These are phyloP conservation scores for Steinernema khuongi DNA, from an alignment of 1,140 invertebrate genomes.

Conservation along the genomic window DNA sequence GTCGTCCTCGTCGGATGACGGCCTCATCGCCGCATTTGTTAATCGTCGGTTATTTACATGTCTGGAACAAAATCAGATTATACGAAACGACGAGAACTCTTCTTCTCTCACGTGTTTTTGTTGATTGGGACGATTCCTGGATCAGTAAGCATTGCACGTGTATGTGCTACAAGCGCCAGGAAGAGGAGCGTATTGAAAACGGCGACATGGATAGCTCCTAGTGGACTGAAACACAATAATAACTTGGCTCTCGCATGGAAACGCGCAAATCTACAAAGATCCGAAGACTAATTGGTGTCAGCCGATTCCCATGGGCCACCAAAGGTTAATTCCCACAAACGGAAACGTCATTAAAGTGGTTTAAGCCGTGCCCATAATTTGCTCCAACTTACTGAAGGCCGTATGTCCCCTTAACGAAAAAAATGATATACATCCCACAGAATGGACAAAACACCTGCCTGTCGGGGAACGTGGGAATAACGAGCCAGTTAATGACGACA, in stretches of 20 bases:
- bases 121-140: slow-evolving; percentile 80
- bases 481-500: slow-evolving; percentile 78
- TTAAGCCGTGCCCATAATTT: too few species aligned
- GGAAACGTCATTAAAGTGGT: too few species aligned
- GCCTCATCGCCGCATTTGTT: slow-evolving; percentile 5
- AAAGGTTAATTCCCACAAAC: too few species aligned
- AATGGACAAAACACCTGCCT: slow-evolving; percentile 64
- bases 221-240: slow-evolving; percentile 69
- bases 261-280: neutral
- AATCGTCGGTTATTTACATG: slow-evolving; percentile 18
- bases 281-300: too few species aligned
- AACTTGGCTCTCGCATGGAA: neutral
- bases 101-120: slow-evolving; percentile 63
- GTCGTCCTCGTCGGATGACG: slow-evolving; percentile 27
- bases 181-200: slow-evolving; percentile 76
- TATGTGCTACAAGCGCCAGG: slow-evolving; percentile 71
- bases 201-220: slow-evolving; percentile 76
- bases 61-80: slow-evolving; percentile 21
- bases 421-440: too few species aligned
- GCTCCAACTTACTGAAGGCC: too few species aligned
- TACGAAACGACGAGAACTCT: neutral
- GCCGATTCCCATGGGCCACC: too few species aligned
- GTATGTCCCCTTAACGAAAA: too few species aligned
- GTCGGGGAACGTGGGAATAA: slow-evolving; percentile 74
- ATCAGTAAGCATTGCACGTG: slow-evolving; percentile 79